Evolutionary conservation across 1,140 invertebrate genomes (phyloP).

Genomic region (Bombus superbus): DNA sequence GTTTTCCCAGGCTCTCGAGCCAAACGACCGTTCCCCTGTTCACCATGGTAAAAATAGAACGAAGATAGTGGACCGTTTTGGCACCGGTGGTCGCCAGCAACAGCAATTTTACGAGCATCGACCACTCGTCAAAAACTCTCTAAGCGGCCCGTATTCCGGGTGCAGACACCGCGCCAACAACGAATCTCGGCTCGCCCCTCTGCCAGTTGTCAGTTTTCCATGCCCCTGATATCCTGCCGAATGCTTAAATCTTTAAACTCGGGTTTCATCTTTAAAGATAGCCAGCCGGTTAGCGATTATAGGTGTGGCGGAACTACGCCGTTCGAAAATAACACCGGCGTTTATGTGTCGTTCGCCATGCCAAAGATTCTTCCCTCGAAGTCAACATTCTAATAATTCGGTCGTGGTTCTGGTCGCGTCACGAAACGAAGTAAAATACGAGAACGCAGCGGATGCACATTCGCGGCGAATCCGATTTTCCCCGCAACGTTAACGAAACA

Average conservation of each 20-base stretch:
- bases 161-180: constrained; percentile 23
- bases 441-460: background rate
- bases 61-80: constrained; percentile 49
- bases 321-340: constrained; percentile 11
- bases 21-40: constrained; percentile 25
- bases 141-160: constrained; percentile 38
- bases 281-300: background rate
- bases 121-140: constrained; percentile 52
- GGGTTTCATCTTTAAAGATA: constrained; percentile 43
- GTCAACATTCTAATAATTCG: constrained; percentile 20
- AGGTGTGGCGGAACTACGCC: background rate
- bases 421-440: background rate
- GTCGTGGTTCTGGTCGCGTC: background rate
- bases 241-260: constrained; percentile 12
- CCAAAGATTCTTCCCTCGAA: background rate
- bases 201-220: background rate
- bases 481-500: too few species aligned
- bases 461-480: too few species aligned
- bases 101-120: constrained; percentile 57
- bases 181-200: background rate
- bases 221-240: background rate
- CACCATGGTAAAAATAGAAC: constrained; percentile 56
- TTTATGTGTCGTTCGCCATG: background rate
- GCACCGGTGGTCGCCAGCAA: constrained; percentile 31
- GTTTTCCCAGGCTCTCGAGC: constrained; percentile 37